Evolutionary conservation across 2,113 vertebrate species (phyloP), one percentile per base, ranked within the genome.

Genomic region (Rissa tridactyla): DNA sequence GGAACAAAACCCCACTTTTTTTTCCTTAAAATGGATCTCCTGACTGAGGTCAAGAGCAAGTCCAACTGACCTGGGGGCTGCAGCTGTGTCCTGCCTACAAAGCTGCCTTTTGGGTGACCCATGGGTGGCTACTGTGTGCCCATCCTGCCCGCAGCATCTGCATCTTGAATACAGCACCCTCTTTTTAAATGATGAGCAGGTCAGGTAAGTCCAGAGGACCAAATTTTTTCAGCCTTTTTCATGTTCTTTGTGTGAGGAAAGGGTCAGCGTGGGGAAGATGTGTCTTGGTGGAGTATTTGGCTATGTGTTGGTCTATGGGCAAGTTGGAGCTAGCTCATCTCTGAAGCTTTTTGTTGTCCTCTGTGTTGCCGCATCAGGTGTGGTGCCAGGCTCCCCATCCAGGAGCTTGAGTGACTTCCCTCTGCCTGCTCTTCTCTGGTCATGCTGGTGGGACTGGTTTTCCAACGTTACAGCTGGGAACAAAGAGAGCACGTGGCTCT

Each of bases 241-340:
- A 60, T 1, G 0, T 38, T 80, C 38, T 49, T 49, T 64, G 23
- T 3, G 1, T 0, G 1, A 80, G 34, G 44, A 92, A 36, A 18
- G n/a, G 78, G 46, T 73, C 44, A 18, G 15, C 5, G n/a, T 46
- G 21, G 32, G 32, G 55, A 27, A 36, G 72, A 17, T 47, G 4
- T 0, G 0, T 55, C 27, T 60, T 61, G 25, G 46, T 76, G 44
- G 25, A 60, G 15, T 21, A 5, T 27, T n/a, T 54, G 69, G 3
- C 11, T 42, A 5, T 5, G 9, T 29, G 38, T 30, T 57, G n/a
- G 13, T 27, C 47, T 70, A 8, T 0, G 2, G 44, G 13, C 15
- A 5, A 13, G 51, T 32, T 40, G 38, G 73, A 81, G 40, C 61
- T 47, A 32, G 64, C 25, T 80, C 34, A 26, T 34, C 46, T 76